Evolutionary conservation across 1,140 invertebrate genomes (phyloP), one percentile per base, ranked within the genome.

Genomic region (Tetramorium parvispinum): DNA sequence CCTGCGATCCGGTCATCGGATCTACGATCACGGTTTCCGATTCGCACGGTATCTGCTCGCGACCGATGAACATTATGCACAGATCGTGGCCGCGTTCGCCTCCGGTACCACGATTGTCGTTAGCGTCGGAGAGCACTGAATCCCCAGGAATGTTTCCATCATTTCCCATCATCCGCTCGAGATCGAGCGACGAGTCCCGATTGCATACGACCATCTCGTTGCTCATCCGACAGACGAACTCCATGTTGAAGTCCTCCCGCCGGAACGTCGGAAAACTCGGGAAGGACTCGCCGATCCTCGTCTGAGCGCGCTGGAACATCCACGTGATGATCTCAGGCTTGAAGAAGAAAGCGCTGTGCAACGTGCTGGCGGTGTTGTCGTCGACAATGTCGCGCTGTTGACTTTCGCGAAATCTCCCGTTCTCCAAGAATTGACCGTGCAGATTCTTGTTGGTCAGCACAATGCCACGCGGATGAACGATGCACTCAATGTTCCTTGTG

Each of bases 331-430:
- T 66, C 18, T 87, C 79, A 0, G 81, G 59, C 5, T 63, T 70
- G n/a, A 77, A 70, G n/a, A 65, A 89, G 40, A 90, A 85, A 11
- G 88, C 88, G 18, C 63, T 27, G 61, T 90, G 81, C 2, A 90
- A 18, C 13, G 6, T 18, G 8, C 63, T 85, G 2, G 40, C 51
- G 5, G 70, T 81, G 0, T 43, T 49, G 24, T 85, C 70, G 37
- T 82, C 86, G 13, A 89, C 70, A n/a, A 90, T 90, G 6, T 90
- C 70, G n/a, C 61, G 51, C 16, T 66, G 73, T 32, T 43, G 77
- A n/a, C 32, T 75, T 3, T 55, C 85, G 11, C 55, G 32, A 59
- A 27, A 40, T 61, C 53, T 40, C 8, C 0, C 63, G 7, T 53
- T 32, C 7, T 40, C 49, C 6, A 6, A 4, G 8, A 63, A 57